These are phyloP conservation scores for Beaufortia kweichowensis DNA, from an alignment of 2,113 vertebrate species.

Conservation along the genomic window DNA sequence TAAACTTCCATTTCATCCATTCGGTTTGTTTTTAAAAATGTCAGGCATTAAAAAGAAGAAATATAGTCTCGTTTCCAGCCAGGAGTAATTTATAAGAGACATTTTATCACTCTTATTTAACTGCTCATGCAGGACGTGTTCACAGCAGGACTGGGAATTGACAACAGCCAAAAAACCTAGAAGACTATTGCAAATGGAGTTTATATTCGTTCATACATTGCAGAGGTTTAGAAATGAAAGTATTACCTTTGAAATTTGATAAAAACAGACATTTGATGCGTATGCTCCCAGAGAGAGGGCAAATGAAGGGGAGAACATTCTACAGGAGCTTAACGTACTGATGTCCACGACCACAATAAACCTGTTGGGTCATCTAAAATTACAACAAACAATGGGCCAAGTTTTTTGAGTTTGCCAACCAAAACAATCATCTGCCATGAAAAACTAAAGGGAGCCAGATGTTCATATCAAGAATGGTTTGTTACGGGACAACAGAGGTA, in stretches of 20 bases:
- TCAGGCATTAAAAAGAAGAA: not conserved
- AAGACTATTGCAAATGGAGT: not conserved
- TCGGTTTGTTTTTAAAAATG: not conserved
- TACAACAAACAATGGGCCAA: not conserved
- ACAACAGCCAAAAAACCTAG: not conserved
- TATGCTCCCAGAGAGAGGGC: not conserved
- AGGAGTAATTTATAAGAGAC: slow-evolving; percentile 1
- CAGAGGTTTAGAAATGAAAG: not conserved
- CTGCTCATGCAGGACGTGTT: slow-evolving; percentile 8
- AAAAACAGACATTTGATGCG: not conserved
- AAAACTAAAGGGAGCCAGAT: not conserved
- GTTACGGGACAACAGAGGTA: not conserved
- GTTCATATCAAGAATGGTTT: not conserved
- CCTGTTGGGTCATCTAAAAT: not conserved
- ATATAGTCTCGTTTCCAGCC: slow-evolving; percentile 8
- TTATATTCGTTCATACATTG: not conserved
- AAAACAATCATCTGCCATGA: not conserved
- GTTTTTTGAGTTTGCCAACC: not conserved
- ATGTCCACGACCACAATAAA: not conserved
- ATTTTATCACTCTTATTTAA: slow-evolving; percentile 14
- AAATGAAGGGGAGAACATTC: not conserved
- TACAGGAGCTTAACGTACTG: not conserved
- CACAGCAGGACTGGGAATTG: slow-evolving; percentile 12
- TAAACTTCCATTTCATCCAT: not conserved
- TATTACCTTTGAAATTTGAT: not conserved